These are phyloP conservation scores for Dallia pectoralis DNA, from an alignment of 2,797 vertebrate genomes.

Conservation along the genomic window DNA sequence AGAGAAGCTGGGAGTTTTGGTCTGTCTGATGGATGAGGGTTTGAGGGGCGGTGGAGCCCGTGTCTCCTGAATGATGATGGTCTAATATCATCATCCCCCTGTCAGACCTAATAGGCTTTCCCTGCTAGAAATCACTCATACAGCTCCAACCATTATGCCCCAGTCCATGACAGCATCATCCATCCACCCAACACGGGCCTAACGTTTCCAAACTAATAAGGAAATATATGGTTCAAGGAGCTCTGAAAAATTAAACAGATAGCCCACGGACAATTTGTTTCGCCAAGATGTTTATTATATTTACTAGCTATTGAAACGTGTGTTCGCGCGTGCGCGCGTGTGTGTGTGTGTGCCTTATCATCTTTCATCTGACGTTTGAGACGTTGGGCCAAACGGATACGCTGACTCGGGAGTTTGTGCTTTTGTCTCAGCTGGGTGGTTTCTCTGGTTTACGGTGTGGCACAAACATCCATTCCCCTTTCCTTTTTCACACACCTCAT, in stretches of 20 bases:
- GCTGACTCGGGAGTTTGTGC: conserved; percentile 64
- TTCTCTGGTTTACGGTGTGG: conserved; percentile 52
- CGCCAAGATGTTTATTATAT: conserved; percentile 95
- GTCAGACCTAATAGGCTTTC: conserved; percentile 99
- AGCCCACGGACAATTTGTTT: conserved; percentile 99
- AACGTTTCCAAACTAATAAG: conserved; percentile 98
- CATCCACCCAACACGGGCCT: conserved; percentile 95
- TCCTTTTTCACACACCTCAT: conserved; percentile 12
- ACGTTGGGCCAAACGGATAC: conserved; percentile 67
- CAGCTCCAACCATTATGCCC: conserved; percentile 94
- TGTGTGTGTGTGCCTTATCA: conserved; percentile 75
- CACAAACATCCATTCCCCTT: conserved; percentile 78
- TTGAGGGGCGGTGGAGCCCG: conserved; percentile 75
- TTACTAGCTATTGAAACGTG: conserved; percentile 88
- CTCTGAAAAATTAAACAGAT: conserved; percentile 99
- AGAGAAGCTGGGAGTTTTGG: conserved; percentile 79
- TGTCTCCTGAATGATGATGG: conserved; percentile 99
- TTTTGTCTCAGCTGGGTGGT: conserved; percentile 23
- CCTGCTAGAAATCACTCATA: conserved; percentile 99
- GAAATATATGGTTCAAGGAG: conserved; percentile 98
- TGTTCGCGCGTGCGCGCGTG: conserved; percentile 75
- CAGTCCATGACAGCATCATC: conserved; percentile 96
- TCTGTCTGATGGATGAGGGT: conserved; percentile 96
- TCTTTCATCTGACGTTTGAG: conserved; percentile 38
- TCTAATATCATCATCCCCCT: conserved; percentile 99